A percentile compares a stretch with the other conserved stretches of the same genome.
Conservation (phyloP, 2,113 vertebrate genomes). For the Pleuronectes platessa region DNA sequence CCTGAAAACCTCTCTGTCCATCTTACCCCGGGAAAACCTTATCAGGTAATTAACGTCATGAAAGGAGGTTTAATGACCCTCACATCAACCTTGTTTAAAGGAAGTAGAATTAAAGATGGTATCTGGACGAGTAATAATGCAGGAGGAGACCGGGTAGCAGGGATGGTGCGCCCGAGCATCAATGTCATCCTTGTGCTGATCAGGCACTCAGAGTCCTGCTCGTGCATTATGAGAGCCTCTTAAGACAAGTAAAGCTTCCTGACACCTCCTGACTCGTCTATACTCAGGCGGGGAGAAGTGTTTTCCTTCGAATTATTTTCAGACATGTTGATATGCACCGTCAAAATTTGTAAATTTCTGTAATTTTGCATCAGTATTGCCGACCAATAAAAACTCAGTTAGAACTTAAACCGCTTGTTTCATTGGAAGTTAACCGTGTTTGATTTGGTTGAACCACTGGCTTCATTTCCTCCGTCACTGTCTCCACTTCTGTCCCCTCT, state of each 20-base stretch:
- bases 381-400: not conserved
- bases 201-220: conserved; percentile 53
- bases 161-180: conserved; percentile 57
- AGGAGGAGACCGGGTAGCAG: conserved; percentile 28
- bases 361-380: not conserved
- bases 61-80: conserved; percentile 79
- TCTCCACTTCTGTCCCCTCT: too few relatives aligned
- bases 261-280: not conserved
- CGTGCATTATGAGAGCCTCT: conserved; percentile 55
- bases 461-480: not conserved
- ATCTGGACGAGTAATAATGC: conserved; percentile 75
- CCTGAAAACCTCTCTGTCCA: conserved; percentile 60
- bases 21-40: conserved; percentile 70
- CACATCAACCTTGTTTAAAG: conserved; percentile 77
- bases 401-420: not conserved
- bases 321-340: not conserved
- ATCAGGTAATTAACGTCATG: conserved; percentile 80
- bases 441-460: not conserved
- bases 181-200: conserved; percentile 75
- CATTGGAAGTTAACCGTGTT: too few relatives aligned
- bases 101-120: conserved; percentile 82
- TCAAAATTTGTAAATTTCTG: not conserved
- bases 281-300: not conserved
- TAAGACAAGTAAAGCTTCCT: not conserved
- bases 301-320: not conserved